Percentiles rank a stretch among this genome's conserved stretches.
phyloP scores from a whole-genome alignment of 2,888 invertebrate genomes.

The Platypus cylindrus region DNA sequence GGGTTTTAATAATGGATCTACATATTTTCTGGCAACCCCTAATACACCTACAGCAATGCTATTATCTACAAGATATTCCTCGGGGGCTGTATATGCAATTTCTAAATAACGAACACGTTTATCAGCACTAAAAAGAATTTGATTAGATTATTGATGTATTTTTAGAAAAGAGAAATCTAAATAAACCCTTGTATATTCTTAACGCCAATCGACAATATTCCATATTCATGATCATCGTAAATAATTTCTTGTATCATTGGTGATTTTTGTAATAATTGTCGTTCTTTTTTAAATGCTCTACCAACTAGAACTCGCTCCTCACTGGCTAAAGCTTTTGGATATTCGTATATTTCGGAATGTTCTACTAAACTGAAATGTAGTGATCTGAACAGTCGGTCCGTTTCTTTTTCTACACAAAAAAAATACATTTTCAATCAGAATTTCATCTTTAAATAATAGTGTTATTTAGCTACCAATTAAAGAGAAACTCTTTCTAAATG shows the following conservation, averaged over 20 bases:
- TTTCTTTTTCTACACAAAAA: constrained; percentile 42
- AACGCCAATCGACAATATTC: constrained; percentile 43
- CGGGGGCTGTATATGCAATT: constrained; percentile 41
- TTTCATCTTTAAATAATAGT: background rate
- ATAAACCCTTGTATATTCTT: constrained; percentile 27
- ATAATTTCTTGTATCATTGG: constrained; percentile 47
- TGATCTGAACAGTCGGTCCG: constrained; percentile 47
- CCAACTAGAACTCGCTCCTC: constrained; percentile 45
- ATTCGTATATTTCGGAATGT: constrained; percentile 35
- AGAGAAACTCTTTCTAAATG: constrained; percentile 44
- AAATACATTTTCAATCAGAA: background rate
- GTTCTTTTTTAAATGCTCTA: constrained; percentile 38
- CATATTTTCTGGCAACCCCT: constrained; percentile 41
- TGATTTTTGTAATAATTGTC: constrained; percentile 45
- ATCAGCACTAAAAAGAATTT: constrained; percentile 24
- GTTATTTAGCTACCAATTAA: constrained; percentile 41
- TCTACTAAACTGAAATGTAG: constrained; percentile 46
- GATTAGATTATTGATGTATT: no score
- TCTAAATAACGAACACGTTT: constrained; percentile 41
- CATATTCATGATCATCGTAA: constrained; percentile 45
- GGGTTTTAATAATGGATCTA: constrained; percentile 43
- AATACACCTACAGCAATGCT: constrained; percentile 46
- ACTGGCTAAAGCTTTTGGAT: constrained; percentile 29
- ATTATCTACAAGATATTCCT: constrained; percentile 37
- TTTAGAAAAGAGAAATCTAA: no score